These are phyloP conservation scores for Alexandromys fortis DNA, from an alignment of 2,113 vertebrate genomes.

Conservation along the genomic window DNA sequence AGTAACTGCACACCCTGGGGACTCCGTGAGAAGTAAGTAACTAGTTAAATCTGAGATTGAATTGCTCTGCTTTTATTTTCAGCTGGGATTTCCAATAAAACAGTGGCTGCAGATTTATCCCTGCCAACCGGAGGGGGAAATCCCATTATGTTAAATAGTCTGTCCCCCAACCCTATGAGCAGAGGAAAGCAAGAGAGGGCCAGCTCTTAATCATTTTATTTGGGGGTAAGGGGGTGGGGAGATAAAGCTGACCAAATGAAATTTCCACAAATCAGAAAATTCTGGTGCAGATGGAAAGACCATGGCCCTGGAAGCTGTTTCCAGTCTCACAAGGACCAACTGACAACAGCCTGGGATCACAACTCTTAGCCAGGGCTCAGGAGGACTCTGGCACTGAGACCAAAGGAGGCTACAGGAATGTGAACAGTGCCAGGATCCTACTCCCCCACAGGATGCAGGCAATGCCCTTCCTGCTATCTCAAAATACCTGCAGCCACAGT, in stretches of 20 bases:
- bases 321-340: not conserved
- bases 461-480: not conserved
- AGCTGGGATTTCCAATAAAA: constrained; percentile 83
- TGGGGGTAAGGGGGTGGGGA: not conserved
- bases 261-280: constrained; percentile 66
- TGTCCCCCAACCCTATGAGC: constrained; percentile 57
- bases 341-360: not conserved
- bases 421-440: not conserved
- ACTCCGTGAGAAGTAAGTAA: constrained; percentile 72
- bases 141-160: constrained; percentile 79
- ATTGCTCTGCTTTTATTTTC: constrained; percentile 81
- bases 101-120: constrained; percentile 80
- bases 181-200: constrained; percentile 35
- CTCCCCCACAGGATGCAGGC: not conserved
- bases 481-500: not conserved
- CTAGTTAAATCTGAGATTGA: constrained; percentile 78
- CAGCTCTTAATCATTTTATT: constrained; percentile 68
- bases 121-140: constrained; percentile 67
- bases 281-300: constrained; percentile 41
- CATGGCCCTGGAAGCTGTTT: not conserved
- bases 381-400: not conserved
- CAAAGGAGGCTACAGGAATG: not conserved
- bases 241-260: constrained; percentile 63
- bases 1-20: constrained; percentile 71
- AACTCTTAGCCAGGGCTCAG: not conserved